phyloP scores from a whole-genome alignment of 1,140 invertebrate species.

The Goniozus legneri region DNA sequence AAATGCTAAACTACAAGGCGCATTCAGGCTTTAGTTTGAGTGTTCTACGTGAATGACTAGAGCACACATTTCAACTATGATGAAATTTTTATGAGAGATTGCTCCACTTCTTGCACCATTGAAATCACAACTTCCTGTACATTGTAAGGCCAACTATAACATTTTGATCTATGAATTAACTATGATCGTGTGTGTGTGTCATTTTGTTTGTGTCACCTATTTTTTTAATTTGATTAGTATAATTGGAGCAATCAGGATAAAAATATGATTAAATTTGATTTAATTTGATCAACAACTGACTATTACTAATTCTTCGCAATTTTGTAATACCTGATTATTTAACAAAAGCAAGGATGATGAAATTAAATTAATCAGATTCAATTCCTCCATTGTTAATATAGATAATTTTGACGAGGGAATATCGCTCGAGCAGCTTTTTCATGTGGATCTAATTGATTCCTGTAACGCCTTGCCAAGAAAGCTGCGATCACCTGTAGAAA shows the following conservation, averaged over 20 bases:
- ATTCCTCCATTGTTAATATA: constrained; percentile 34
- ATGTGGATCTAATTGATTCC: constrained; percentile 70
- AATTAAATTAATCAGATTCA: constrained; percentile 6
- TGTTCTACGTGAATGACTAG: constrained; percentile 43
- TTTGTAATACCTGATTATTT: constrained; percentile 25
- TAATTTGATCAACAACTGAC: too few relatives aligned
- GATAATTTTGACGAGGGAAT: constrained; percentile 65
- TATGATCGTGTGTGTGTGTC: too few relatives aligned
- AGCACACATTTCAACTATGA: constrained; percentile 38
- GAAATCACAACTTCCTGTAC: too few relatives aligned
- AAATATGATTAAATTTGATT: too few relatives aligned
- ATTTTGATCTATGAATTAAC: too few relatives aligned
- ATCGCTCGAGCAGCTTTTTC: constrained; percentile 66
- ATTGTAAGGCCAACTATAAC: too few relatives aligned
- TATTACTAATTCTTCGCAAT: too few relatives aligned
- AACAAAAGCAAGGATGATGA: neutral
- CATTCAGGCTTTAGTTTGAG: constrained; percentile 33
- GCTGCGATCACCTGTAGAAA: constrained; percentile 68
- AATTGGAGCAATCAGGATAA: too few relatives aligned
- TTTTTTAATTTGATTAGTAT: too few relatives aligned
- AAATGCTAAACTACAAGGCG: constrained; percentile 31
- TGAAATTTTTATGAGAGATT: too few relatives aligned
- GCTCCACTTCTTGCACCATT: too few relatives aligned
- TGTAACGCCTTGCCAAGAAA: constrained; percentile 68
- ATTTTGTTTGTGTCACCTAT: too few relatives aligned